These are phyloP conservation scores for Sepiola atlantica DNA, from an alignment of 2,888 invertebrate species.

Conservation along the genomic window DNA sequence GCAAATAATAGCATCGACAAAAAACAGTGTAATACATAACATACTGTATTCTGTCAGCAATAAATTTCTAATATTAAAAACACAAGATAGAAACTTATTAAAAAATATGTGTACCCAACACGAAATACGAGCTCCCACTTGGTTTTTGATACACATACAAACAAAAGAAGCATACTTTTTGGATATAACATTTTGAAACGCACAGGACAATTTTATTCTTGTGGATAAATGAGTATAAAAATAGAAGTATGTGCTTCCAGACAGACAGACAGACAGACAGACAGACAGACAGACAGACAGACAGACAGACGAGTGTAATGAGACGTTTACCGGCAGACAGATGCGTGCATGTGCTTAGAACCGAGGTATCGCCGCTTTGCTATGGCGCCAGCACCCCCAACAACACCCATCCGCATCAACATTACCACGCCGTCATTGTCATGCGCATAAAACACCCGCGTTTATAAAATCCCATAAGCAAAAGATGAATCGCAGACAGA, in stretches of 20 bases:
- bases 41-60: too few species aligned
- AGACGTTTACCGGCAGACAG: neutral
- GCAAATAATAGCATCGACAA: too few species aligned
- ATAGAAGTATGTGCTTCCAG: neutral
- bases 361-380: neutral
- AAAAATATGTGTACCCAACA: too few species aligned
- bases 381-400: neutral
- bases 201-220: too few species aligned
- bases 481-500: neutral
- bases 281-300: neutral
- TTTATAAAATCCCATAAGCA: neutral
- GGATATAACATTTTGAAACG: too few species aligned
- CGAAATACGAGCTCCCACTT: too few species aligned
- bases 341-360: neutral
- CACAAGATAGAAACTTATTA: too few species aligned
- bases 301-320: neutral
- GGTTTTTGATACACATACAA: too few species aligned
- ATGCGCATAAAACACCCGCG: neutral
- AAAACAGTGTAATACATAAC: too few species aligned
- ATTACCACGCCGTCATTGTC: too few species aligned
- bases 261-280: neutral
- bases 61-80: too few species aligned
- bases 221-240: neutral
- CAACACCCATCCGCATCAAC: neutral
- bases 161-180: too few species aligned